Percentiles rank a stretch among this genome's conserved stretches.
Conservation (phyloP, 2,888 invertebrate species). For the Lamproptera curius region DNA sequence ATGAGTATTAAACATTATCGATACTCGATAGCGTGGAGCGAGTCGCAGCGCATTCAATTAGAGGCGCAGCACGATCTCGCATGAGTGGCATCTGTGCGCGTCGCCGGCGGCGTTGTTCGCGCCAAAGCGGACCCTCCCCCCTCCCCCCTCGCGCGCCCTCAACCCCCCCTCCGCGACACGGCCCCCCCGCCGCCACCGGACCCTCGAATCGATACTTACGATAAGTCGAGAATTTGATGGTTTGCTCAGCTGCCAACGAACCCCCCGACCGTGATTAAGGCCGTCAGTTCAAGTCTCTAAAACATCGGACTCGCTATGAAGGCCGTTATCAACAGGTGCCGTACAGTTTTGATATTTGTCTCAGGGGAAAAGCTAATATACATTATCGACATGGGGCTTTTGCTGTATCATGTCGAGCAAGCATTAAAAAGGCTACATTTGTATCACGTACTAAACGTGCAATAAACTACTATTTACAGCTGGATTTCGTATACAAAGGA, state of each 20-base stretch:
- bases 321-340: conserved; percentile 2
- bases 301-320: conserved; percentile 1
- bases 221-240: conserved; percentile 39
- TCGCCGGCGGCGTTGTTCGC: conserved; percentile 44
- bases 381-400: too few relatives aligned
- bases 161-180: background rate
- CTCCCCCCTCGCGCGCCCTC: conserved; percentile 23
- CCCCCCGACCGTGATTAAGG: conserved; percentile 30
- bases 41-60: conserved; percentile 63
- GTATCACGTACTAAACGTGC: too few relatives aligned
- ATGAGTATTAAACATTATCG: too few relatives aligned
- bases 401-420: too few relatives aligned
- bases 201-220: conserved; percentile 58
- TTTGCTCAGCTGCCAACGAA: conserved; percentile 15
- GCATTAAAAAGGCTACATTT: too few relatives aligned
- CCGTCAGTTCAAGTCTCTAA: conserved; percentile 9
- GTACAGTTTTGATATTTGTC: background rate
- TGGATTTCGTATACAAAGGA: too few relatives aligned
- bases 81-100: conserved; percentile 68
- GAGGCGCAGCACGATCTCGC: conserved; percentile 64
- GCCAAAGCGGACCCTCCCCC: conserved; percentile 31
- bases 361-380: too few relatives aligned
- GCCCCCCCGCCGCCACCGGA: conserved; percentile 23
- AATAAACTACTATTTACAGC: too few relatives aligned
- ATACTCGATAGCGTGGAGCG: conserved; percentile 39